Conservation (phyloP, 1,140 invertebrate species). For the Sycobia sp. region DNA sequence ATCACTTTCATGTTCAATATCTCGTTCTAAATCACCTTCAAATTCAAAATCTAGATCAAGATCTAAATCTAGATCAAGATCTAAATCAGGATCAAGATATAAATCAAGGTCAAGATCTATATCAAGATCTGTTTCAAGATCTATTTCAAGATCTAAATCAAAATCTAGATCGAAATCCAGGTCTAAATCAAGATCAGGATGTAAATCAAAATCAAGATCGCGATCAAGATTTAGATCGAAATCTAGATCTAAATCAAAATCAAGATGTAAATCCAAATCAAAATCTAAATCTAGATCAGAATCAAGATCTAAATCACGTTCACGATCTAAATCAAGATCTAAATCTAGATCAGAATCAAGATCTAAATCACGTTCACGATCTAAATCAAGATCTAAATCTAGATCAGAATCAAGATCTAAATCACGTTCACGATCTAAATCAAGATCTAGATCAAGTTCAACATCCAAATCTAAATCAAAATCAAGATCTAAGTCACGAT, state of each 20-base stretch:
- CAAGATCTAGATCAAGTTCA: conserved; percentile 48
- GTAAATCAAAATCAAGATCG: conserved; percentile 44
- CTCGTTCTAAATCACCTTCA: conserved; percentile 33
- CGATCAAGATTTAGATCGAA: conserved; percentile 42
- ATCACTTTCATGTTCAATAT: conserved; percentile 44
- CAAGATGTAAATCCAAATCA: conserved; percentile 44
- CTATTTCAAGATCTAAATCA: conserved; percentile 45
- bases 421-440: conserved; percentile 42
- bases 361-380: conserved; percentile 42
- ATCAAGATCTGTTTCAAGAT: conserved; percentile 50
- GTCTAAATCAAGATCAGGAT: conserved; percentile 44
- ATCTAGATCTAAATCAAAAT: conserved; percentile 47
- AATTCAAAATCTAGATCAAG: conserved; percentile 46
- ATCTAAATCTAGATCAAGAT: conserved; percentile 46
- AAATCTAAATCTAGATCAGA: conserved; percentile 45
- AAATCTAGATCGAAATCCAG: conserved; percentile 47
- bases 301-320: conserved; percentile 47
- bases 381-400: conserved; percentile 40
- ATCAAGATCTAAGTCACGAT: conserved; percentile 46
- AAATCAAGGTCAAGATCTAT: conserved; percentile 39
- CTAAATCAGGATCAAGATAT: conserved; percentile 40
- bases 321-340: conserved; percentile 46
- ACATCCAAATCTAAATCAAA: conserved; percentile 47
- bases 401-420: conserved; percentile 42
- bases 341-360: conserved; percentile 44